Evolutionary conservation across 2,797 vertebrate species (phyloP).

Genomic region (Lepus townsendii): DNA sequence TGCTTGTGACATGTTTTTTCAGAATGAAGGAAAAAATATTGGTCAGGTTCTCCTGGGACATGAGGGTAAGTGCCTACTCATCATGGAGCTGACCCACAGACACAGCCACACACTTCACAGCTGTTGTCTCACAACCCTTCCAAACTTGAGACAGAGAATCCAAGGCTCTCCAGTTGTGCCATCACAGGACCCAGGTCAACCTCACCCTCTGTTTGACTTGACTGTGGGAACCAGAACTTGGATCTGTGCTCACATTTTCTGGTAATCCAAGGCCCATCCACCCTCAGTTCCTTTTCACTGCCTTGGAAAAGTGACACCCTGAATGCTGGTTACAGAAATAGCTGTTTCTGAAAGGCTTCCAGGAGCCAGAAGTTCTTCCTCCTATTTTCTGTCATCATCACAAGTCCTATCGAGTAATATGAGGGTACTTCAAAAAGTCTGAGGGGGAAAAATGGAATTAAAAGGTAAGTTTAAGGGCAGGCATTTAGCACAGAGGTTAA

Average conservation of each 20-base stretch:
- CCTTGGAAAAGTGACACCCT: not conserved
- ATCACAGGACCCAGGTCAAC: not conserved
- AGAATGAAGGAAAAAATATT: not conserved
- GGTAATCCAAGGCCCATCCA: not conserved
- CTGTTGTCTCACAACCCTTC: not conserved
- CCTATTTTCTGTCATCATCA: slow-evolving; percentile 26
- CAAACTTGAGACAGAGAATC: not conserved
- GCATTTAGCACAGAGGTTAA: too few species aligned
- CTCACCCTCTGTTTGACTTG: not conserved
- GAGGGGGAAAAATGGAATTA: too few species aligned
- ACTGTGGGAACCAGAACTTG: slow-evolving; percentile 29
- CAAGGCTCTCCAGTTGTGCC: not conserved
- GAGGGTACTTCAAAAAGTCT: too few species aligned
- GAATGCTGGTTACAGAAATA: not conserved
- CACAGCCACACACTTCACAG: not conserved
- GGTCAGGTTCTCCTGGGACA: not conserved
- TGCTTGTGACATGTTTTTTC: not conserved
- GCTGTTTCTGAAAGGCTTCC: slow-evolving; percentile 16
- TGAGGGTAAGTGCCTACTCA: not conserved
- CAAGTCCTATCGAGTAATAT: not conserved
- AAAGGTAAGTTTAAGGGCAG: too few species aligned
- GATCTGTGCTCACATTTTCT: not conserved
- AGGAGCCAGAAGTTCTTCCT: not conserved
- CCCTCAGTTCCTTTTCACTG: not conserved
- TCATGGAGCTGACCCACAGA: not conserved